phyloP scores from a whole-genome alignment of 2,113 vertebrate genomes.

The Pelecanoides urinatrix region DNA sequence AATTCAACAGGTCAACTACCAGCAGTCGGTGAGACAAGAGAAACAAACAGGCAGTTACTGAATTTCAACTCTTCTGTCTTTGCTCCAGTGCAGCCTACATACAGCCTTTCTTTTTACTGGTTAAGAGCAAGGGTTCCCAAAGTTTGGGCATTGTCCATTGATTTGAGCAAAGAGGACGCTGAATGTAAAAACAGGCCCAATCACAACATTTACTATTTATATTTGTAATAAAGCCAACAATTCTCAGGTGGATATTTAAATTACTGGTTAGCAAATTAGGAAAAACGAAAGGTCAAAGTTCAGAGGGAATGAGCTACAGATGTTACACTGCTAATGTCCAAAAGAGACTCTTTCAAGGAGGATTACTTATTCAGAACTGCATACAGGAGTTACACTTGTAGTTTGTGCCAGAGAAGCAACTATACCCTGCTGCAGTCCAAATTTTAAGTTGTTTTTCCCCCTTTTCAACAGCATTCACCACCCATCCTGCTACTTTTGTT shows the following conservation, averaged over 20 bases:
- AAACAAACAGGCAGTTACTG: not conserved
- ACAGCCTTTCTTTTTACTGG: not conserved
- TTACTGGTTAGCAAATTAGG: not conserved
- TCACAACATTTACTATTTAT: not conserved
- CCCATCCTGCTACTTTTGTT: not conserved
- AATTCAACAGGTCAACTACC: not conserved
- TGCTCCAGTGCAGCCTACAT: not conserved
- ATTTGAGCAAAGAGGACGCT: not conserved
- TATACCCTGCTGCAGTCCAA: not conserved
- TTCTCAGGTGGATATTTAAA: not conserved
- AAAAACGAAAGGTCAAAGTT: not conserved
- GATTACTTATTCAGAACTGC: not conserved
- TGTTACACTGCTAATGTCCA: fast-evolving
- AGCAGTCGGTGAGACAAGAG: not conserved
- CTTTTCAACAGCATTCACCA: not conserved
- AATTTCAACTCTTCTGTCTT: not conserved
- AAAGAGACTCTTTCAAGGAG: not conserved
- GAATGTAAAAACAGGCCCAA: not conserved
- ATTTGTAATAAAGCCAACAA: not conserved
- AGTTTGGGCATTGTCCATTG: not conserved
- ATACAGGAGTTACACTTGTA: not conserved
- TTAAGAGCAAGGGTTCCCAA: not conserved
- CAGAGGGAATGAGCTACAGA: not conserved
- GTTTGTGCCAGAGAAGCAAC: not conserved
- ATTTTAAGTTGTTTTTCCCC: not conserved